A percentile compares a stretch with the other conserved stretches of the same genome.
These are phyloP conservation scores for Sebastes schlegelii DNA, from an alignment of 2,113 vertebrate genomes.

Conservation along the genomic window DNA sequence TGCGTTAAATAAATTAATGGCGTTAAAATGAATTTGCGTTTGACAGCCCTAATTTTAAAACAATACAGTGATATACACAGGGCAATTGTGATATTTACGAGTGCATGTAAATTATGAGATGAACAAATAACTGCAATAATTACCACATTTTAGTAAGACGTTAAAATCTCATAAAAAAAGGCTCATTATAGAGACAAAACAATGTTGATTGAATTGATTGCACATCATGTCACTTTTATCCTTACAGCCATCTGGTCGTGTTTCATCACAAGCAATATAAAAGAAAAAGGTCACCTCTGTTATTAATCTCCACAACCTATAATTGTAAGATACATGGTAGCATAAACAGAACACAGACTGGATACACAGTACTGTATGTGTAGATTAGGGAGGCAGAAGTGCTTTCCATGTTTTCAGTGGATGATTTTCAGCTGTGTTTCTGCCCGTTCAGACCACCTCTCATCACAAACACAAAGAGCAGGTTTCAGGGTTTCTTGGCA, in stretches of 20 bases:
- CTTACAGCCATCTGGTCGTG: slow-evolving; percentile 11
- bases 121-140: slow-evolving; percentile 20
- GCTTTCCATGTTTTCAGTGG: background rate
- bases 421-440: background rate
- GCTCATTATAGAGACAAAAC: background rate
- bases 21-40: too few relatives aligned
- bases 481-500: background rate
- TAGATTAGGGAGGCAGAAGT: background rate
- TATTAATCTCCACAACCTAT: background rate
- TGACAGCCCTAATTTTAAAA: too few relatives aligned
- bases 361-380: background rate
- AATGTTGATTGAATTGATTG: slow-evolving; percentile 2
- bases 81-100: too few relatives aligned
- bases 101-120: background rate
- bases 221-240: background rate
- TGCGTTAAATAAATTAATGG: too few relatives aligned
- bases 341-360: background rate
- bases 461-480: background rate
- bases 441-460: background rate
- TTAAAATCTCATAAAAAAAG: slow-evolving; percentile 18
- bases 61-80: too few relatives aligned
- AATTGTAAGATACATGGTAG: background rate
- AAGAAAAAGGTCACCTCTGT: background rate
- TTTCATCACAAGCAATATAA: background rate
- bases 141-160: slow-evolving; percentile 20